phyloP scores from a whole-genome alignment of 2,797 vertebrate species.

The Zenarchopterus dispar region DNA sequence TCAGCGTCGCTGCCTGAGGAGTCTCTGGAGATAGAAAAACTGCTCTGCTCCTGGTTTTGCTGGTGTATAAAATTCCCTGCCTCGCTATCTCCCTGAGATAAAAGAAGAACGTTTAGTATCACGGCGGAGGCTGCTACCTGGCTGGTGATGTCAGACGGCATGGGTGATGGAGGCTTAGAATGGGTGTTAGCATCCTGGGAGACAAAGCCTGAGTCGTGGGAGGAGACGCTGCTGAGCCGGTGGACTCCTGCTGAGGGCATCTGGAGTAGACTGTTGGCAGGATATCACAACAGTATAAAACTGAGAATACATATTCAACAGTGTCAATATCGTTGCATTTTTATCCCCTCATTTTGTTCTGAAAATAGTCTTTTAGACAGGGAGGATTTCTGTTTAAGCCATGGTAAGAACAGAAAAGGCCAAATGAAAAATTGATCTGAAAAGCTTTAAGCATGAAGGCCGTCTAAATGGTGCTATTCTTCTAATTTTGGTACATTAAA shows the following conservation, averaged over 20 bases:
- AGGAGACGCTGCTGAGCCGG: constrained; percentile 96
- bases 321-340: not conserved
- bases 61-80: not conserved
- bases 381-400: constrained; percentile 17
- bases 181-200: constrained; percentile 94
- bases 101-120: not conserved
- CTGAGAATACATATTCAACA: constrained; percentile 12
- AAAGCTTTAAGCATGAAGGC: constrained; percentile 34
- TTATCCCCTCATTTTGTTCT: not conserved
- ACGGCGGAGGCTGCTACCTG: constrained; percentile 81
- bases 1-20: constrained; percentile 16
- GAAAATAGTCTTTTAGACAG: constrained; percentile 7
- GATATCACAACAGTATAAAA: constrained; percentile 13
- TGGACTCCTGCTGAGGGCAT: constrained; percentile 87
- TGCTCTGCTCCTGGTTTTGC: constrained; percentile 23
- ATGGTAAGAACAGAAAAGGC: constrained; percentile 8
- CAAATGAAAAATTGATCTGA: constrained; percentile 49
- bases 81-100: not conserved
- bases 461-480: constrained; percentile 45
- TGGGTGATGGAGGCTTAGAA: constrained; percentile 96
- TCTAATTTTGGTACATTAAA: constrained; percentile 61
- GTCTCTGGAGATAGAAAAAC: constrained; percentile 15
- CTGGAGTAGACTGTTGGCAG: constrained; percentile 88
- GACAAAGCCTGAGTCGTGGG: constrained; percentile 97
- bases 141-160: constrained; percentile 97